Percentiles rank a stretch among this genome's conserved stretches.
These are phyloP conservation scores for Acrocephalus arundinaceus DNA, from an alignment of 2,113 vertebrate genomes.

Conservation along the genomic window DNA sequence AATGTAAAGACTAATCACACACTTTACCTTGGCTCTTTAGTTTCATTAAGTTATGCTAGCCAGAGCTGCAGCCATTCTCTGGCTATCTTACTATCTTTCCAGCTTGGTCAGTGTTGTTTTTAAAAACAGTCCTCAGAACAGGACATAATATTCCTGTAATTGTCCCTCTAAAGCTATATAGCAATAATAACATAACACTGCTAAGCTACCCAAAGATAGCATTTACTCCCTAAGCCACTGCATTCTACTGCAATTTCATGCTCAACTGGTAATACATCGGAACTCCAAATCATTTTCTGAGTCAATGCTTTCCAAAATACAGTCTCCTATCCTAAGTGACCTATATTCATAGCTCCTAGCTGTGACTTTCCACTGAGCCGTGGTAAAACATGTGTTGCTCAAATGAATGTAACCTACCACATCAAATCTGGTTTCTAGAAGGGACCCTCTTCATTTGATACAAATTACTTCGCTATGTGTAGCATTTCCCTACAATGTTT, in stretches of 20 bases:
- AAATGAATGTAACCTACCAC: background rate
- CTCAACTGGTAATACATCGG: constrained; percentile 43
- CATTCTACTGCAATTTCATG: constrained; percentile 40
- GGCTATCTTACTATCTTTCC: background rate
- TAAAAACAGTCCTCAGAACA: constrained; percentile 7
- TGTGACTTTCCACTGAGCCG: constrained; percentile 46
- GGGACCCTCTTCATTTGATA: background rate
- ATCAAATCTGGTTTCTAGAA: background rate
- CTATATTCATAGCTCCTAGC: constrained; percentile 43
- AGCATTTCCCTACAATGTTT: background rate
- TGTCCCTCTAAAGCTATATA: background rate
- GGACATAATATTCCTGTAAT: background rate
- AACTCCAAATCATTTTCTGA: constrained; percentile 37
- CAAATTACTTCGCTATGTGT: background rate
- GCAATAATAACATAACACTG: background rate
- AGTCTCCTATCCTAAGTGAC: background rate
- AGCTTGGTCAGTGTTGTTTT: background rate
- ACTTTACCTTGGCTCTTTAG: background rate
- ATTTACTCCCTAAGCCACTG: constrained; percentile 10
- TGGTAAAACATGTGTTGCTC: background rate
- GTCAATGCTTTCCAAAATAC: constrained; percentile 56
- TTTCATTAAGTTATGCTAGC: background rate
- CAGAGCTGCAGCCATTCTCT: background rate
- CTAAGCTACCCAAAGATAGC: constrained; percentile 1
- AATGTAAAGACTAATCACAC: background rate